Evolutionary conservation across 2,113 vertebrate genomes (phyloP).

Genomic region (Tricholaema leucomelas): DNA sequence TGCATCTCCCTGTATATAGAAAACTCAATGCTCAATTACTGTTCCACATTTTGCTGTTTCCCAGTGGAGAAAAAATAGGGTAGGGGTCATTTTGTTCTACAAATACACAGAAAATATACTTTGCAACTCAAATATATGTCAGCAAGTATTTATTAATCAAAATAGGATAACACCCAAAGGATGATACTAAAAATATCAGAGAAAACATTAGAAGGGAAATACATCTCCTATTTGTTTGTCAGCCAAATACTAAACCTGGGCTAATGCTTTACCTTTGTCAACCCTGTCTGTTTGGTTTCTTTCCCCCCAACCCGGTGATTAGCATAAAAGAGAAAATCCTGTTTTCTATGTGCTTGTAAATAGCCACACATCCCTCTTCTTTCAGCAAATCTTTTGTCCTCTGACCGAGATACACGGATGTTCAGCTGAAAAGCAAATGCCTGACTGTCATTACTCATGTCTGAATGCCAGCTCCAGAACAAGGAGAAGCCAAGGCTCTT

Average conservation of each 20-base stretch:
- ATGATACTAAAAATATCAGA: constrained; percentile 27
- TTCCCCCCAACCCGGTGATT: not conserved
- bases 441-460: constrained; percentile 44
- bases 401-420: constrained; percentile 16
- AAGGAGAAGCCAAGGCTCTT: constrained; percentile 28
- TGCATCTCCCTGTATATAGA: not conserved
- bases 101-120: constrained; percentile 44
- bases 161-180: constrained; percentile 5
- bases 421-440: constrained; percentile 56
- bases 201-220: constrained; percentile 23
- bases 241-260: constrained; percentile 14
- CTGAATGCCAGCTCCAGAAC: not conserved
- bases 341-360: constrained; percentile 35
- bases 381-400: constrained; percentile 7
- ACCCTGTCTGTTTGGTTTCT: not conserved
- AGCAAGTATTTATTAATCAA: constrained; percentile 48
- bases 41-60: not conserved
- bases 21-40: not conserved
- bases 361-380: not conserved
- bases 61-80: not conserved
- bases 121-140: constrained; percentile 40
- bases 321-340: constrained; percentile 35
- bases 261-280: constrained; percentile 25
- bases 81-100: constrained; percentile 47
- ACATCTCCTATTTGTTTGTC: constrained; percentile 23